phyloP scores from a whole-genome alignment of 64 coral and sea anemone genomes.

The Trachythela sp. region DNA sequence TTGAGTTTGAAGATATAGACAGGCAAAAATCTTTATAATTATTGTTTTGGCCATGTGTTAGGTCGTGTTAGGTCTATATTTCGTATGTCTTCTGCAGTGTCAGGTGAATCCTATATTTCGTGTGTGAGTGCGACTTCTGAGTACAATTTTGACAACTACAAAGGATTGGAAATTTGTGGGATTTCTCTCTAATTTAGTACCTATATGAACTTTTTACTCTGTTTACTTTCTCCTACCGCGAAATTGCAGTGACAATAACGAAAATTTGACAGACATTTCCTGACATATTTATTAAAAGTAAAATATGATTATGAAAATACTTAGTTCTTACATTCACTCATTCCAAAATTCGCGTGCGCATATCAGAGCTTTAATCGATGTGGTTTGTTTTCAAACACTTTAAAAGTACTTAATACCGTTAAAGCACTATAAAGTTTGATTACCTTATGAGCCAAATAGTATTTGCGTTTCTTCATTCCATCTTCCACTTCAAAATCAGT shows the following conservation, averaged over 20 bases:
- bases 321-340: no score
- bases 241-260: not conserved
- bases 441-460: not conserved
- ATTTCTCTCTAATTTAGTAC: not conserved
- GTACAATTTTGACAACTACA: no score
- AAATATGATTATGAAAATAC: no score
- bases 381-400: not conserved
- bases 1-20: no score
- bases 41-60: no score
- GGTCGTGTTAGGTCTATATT: no score
- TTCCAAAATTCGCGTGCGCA: not conserved
- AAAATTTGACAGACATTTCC: not conserved
- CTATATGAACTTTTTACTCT: not conserved
- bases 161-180: no score
- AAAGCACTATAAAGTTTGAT: not conserved
- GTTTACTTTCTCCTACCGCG: no score
- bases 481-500: slow-evolving; percentile 9
- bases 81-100: no score
- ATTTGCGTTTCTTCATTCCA: not conserved
- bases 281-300: not conserved
- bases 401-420: not conserved
- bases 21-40: no score
- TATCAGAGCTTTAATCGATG: not conserved
- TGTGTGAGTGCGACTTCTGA: no score
- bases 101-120: no score